Conservation (phyloP, 2,888 invertebrate genomes). For the Tinea pellionella region DNA sequence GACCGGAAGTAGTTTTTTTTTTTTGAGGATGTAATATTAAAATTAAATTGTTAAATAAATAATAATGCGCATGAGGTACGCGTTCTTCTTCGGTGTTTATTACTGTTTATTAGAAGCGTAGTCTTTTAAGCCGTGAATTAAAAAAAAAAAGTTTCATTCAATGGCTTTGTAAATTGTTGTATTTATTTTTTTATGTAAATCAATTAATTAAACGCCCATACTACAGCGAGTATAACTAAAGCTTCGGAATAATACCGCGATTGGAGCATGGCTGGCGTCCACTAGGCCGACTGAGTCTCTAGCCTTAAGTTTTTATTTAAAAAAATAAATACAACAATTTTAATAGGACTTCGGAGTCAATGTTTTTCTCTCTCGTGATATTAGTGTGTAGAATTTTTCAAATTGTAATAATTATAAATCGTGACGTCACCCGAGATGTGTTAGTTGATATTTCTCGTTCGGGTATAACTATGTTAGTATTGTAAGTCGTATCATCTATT, state of each 20-base stretch:
- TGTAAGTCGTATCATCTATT: background rate
- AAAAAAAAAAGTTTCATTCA: background rate
- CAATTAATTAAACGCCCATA: too few species aligned
- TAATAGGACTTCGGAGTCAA: background rate
- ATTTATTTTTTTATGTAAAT: background rate
- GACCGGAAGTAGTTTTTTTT: too few species aligned
- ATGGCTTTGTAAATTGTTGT: background rate
- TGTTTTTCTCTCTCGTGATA: slow-evolving; percentile 47
- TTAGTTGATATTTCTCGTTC: background rate
- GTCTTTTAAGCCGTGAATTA: background rate
- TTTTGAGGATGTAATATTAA: too few species aligned
- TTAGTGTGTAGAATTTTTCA: slow-evolving; percentile 46
- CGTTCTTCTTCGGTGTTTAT: too few species aligned
- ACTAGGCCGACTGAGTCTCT: too few species aligned
- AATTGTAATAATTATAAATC: slow-evolving; percentile 11
- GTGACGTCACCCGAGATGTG: background rate
- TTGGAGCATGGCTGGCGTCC: too few species aligned
- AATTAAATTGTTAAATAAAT: background rate
- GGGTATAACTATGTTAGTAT: background rate
- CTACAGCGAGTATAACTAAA: too few species aligned
- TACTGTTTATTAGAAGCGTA: background rate
- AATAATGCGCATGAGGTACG: background rate
- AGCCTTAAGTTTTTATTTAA: too few species aligned
- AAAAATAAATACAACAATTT: background rate
- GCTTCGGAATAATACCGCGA: too few species aligned